Conservation (phyloP, 37 sponge, comb jelly and placozoan species). For the Hexactinellida sp. region DNA sequence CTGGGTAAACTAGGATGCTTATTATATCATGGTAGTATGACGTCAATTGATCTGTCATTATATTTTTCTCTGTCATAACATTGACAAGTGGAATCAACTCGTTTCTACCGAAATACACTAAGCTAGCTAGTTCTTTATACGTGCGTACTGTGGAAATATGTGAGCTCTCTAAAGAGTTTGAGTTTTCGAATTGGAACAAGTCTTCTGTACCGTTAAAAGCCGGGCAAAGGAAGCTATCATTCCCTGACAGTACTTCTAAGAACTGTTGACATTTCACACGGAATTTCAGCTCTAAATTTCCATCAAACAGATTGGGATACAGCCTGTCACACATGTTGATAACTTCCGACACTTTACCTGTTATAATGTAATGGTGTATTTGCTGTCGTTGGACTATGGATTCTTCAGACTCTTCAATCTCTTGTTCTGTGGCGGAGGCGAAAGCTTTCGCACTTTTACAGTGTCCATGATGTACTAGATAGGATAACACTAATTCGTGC, state of each 20-base stretch:
- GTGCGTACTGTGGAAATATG: background rate
- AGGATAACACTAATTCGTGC: slow-evolving; percentile 69
- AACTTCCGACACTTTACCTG: slow-evolving; percentile 65
- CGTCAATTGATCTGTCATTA: background rate
- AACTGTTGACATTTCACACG: slow-evolving; percentile 77
- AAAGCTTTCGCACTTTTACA: slow-evolving; percentile 63
- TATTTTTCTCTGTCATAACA: background rate
- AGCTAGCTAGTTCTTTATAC: background rate
- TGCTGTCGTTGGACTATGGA: slow-evolving; percentile 86
- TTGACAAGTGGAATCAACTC: slow-evolving; percentile 6
- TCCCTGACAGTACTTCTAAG: slow-evolving; percentile 79
- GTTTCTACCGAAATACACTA: background rate
- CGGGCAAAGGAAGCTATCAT: slow-evolving; percentile 26
- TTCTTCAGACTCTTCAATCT: slow-evolving; percentile 41
- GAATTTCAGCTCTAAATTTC: slow-evolving; percentile 58
- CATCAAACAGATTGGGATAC: slow-evolving; percentile 60
- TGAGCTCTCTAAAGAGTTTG: background rate
- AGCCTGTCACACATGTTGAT: slow-evolving; percentile 29
- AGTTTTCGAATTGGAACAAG: background rate
- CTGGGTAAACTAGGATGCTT: slow-evolving; percentile 80
- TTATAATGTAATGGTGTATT: slow-evolving; percentile 66
- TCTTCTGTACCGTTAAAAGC: background rate
- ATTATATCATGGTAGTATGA: slow-evolving; percentile 65
- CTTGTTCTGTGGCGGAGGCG: slow-evolving; percentile 56
- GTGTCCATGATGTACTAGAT: slow-evolving; percentile 93